Conservation (phyloP, 2,888 invertebrate genomes). For the Lithosia quadra region DNA sequence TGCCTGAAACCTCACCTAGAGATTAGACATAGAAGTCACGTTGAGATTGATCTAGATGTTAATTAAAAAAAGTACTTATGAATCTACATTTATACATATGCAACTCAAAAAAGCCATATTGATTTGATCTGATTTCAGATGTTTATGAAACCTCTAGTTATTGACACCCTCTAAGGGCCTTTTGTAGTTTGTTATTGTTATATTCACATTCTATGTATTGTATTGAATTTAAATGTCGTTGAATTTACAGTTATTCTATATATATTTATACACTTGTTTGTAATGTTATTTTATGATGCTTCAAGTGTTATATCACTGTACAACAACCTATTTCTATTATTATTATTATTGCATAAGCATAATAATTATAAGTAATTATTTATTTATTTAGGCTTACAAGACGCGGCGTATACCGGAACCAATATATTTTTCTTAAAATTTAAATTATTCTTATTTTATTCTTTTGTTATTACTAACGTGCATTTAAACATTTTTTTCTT, state of each 20-base stretch:
- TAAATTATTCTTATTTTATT: conserved; percentile 12
- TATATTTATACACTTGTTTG: conserved; percentile 48
- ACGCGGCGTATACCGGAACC: conserved; percentile 28
- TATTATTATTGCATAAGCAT: conserved; percentile 47
- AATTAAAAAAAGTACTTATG: conserved; percentile 58
- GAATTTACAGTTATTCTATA: conserved; percentile 30
- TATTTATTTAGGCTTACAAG: conserved; percentile 33
- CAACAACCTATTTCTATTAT: conserved; percentile 29
- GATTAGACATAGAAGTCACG: conserved; percentile 58
- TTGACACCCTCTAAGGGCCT: conserved; percentile 14
- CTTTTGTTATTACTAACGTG: conserved; percentile 43
- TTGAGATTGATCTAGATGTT: conserved; percentile 19
- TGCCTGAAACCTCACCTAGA: conserved; percentile 84
- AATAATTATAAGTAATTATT: conserved; percentile 25
- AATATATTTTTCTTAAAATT: conserved; percentile 25
- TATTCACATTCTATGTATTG: conserved; percentile 27
- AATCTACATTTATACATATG: conserved; percentile 53
- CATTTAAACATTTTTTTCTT: conserved; percentile 37
- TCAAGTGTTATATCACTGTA: conserved; percentile 37
- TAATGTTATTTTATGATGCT: conserved; percentile 33
- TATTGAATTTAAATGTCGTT: conserved; percentile 26
- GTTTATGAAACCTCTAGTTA: conserved; percentile 10
- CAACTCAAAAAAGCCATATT: conserved; percentile 39
- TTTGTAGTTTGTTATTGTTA: conserved; percentile 27
- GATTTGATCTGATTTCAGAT: conserved; percentile 26